Evolutionary conservation across 2,797 vertebrate species (phyloP).

Genomic region (Gobionotothen gibberifrons): DNA sequence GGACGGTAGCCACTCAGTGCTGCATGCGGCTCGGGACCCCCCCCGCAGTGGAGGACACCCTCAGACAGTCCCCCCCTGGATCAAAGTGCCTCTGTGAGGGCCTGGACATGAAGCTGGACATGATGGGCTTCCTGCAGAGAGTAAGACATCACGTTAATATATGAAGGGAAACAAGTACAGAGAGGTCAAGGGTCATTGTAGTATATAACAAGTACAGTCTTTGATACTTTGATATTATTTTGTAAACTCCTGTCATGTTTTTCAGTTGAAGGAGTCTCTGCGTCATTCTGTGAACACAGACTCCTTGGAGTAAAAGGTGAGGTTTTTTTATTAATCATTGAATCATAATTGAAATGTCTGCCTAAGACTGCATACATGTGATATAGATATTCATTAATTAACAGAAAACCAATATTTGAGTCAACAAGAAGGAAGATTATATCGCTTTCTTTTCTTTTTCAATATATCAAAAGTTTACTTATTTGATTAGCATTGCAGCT

Average conservation of each 20-base stretch:
- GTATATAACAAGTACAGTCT: too few relatives aligned
- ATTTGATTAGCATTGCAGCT: too few relatives aligned
- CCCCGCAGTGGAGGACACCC: slow-evolving; percentile 4
- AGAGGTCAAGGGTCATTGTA: too few relatives aligned
- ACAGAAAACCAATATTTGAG: too few relatives aligned
- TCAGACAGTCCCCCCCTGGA: slow-evolving; percentile 18
- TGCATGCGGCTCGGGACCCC: slow-evolving; percentile 50
- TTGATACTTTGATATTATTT: too few relatives aligned
- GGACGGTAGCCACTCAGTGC: slow-evolving; percentile 75
- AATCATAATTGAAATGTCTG: background rate
- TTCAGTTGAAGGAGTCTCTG: slow-evolving; percentile 75
- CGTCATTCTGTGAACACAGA: slow-evolving; percentile 65
- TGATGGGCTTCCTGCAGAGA: slow-evolving; percentile 75
- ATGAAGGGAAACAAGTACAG: background rate
- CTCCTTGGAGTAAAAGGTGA: slow-evolving; percentile 63
- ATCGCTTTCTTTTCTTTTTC: too few relatives aligned
- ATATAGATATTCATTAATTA: too few relatives aligned
- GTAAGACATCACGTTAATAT: slow-evolving; percentile 44
- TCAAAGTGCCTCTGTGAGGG: slow-evolving; percentile 19
- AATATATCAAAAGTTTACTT: too few relatives aligned
- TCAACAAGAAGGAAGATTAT: too few relatives aligned
- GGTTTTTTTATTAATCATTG: background rate
- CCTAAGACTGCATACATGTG: background rate
- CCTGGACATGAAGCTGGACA: slow-evolving; percentile 66
- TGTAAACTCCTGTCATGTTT: slow-evolving; percentile 16